A percentile compares a stretch with the other conserved stretches of the same genome.
These are phyloP conservation scores for Lepilemur ruficaudatus DNA, from an alignment of 2,797 vertebrate species.

Conservation along the genomic window DNA sequence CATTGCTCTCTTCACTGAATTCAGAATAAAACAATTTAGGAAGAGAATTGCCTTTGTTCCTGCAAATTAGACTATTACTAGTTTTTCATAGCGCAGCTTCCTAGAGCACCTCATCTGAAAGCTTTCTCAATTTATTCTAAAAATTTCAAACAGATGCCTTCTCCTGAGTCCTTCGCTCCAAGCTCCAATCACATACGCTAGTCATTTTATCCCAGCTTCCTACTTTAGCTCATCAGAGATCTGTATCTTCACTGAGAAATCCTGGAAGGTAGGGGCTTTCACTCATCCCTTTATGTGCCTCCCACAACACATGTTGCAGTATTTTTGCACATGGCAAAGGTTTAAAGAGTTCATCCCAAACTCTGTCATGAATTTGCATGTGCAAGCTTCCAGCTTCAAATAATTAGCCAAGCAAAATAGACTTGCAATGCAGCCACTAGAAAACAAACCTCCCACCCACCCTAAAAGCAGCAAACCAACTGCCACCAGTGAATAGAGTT, in stretches of 20 bases:
- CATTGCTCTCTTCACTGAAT: not conserved
- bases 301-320: not conserved
- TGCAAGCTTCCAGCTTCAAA: not conserved
- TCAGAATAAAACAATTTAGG: not conserved
- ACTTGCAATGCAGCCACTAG: not conserved
- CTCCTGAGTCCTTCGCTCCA: not conserved
- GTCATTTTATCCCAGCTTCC: not conserved
- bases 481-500: not conserved
- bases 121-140: not conserved
- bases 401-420: not conserved
- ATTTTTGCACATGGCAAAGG: not conserved
- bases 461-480: not conserved
- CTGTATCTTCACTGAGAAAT: not conserved
- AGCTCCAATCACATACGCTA: not conserved
- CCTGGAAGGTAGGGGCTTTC: not conserved
- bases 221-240: not conserved
- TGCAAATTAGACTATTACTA: not conserved
- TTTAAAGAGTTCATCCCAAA: not conserved
- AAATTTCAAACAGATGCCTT: not conserved
- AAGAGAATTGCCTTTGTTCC: not conserved
- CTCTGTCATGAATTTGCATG: not conserved
- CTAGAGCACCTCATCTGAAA: not conserved
- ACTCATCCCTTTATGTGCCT: not conserved
- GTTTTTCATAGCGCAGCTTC: not conserved
- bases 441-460: not conserved